Conservation (phyloP, 2,888 invertebrate species). For the Cylindroiulus punctatus region DNA sequence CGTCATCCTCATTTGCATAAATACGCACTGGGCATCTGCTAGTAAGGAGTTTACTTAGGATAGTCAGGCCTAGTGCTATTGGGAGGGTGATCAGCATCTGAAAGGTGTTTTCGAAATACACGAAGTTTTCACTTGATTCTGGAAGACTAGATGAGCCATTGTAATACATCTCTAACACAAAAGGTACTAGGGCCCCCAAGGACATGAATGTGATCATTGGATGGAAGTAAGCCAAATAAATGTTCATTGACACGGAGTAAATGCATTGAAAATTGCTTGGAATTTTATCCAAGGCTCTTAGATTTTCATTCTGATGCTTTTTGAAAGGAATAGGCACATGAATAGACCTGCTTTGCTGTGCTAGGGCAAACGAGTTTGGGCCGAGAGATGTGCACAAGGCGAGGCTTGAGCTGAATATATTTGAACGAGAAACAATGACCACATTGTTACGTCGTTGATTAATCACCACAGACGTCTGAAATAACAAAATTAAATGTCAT, state of each 20-base stretch:
- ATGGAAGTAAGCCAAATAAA: constrained; percentile 46
- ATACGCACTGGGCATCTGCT: constrained; percentile 36
- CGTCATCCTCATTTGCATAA: constrained; percentile 32
- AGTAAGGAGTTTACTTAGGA: not conserved
- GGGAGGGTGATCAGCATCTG: not conserved
- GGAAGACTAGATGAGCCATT: not conserved
- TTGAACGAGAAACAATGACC: not conserved
- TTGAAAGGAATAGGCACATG: constrained; percentile 48
- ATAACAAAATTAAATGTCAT: not conserved
- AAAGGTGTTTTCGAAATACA: not conserved
- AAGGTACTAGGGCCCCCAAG: not conserved
- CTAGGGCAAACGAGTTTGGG: not conserved
- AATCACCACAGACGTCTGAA: not conserved
- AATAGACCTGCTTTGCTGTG: constrained; percentile 31
- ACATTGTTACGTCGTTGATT: not conserved
- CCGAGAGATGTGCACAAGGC: not conserved
- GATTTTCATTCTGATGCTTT: constrained; percentile 30
- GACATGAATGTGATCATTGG: not conserved
- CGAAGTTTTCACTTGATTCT: not conserved
- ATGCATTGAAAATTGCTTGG: not conserved
- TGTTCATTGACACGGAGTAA: not conserved
- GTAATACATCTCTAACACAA: not conserved
- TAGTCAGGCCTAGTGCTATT: not conserved
- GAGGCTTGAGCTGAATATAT: not conserved
- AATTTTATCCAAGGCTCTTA: constrained; percentile 43